A percentile compares a stretch with the other conserved stretches of the same genome.
Evolutionary conservation across 1,140 invertebrate genomes (phyloP).

Genomic region (Amyelois transitella): DNA sequence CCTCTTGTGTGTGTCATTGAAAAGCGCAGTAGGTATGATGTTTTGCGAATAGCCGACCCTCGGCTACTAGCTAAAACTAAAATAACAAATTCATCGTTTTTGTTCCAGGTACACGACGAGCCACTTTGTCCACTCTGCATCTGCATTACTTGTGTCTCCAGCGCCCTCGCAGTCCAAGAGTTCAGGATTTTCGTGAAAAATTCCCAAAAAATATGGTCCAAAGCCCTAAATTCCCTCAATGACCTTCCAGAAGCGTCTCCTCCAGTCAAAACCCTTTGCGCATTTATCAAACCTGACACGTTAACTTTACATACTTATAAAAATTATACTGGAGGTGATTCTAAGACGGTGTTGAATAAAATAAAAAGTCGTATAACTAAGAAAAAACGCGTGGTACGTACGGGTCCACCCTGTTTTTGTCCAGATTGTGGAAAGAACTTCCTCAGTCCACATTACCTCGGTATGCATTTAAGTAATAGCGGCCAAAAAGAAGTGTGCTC

Average conservation of each 20-base stretch:
- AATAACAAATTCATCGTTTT: slow-evolving; percentile 5
- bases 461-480: slow-evolving; percentile 58
- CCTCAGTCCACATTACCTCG: slow-evolving; percentile 52
- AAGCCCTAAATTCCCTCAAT: slow-evolving; percentile 30
- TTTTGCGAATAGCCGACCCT: too few species aligned
- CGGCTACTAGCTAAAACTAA: too few species aligned
- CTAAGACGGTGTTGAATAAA: slow-evolving; percentile 30
- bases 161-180: slow-evolving; percentile 39
- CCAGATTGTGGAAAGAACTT: slow-evolving; percentile 60
- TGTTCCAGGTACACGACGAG: slow-evolving; percentile 48
- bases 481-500: slow-evolving; percentile 53
- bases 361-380: slow-evolving; percentile 31
- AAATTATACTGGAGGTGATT: slow-evolving; percentile 32
- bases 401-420: slow-evolving; percentile 43
- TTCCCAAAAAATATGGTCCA: slow-evolving; percentile 39
- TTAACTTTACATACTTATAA: slow-evolving; percentile 35
- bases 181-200: slow-evolving; percentile 39
- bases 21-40: too few species aligned
- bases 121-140: slow-evolving; percentile 31
- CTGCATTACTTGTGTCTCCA: slow-evolving; percentile 39
- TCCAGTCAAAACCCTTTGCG: slow-evolving; percentile 38
- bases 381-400: slow-evolving; percentile 20
- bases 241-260: slow-evolving; percentile 11
- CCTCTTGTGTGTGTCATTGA: too few species aligned
- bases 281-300: slow-evolving; percentile 35